Evolutionary conservation across 2,888 invertebrate species (phyloP).

Genomic region (Alitta virens): DNA sequence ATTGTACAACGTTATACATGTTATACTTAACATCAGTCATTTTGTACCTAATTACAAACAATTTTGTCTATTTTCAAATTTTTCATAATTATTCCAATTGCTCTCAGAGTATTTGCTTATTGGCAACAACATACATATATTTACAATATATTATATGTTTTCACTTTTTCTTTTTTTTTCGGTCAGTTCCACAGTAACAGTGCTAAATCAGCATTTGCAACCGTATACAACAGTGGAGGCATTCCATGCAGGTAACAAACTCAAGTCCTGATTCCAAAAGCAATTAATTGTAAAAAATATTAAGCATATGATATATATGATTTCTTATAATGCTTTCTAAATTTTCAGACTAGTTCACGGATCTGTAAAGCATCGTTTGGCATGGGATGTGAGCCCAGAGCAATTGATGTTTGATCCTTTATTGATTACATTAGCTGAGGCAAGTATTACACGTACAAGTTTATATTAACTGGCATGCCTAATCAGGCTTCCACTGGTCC

Average conservation of each 20-base stretch:
- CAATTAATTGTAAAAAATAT: too few species aligned
- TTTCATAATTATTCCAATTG: background rate
- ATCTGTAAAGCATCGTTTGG: slow-evolving; percentile 53
- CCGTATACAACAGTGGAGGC: slow-evolving; percentile 52
- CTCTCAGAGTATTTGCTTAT: background rate
- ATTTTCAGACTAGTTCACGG: slow-evolving; percentile 50
- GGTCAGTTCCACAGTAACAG: slow-evolving; percentile 35
- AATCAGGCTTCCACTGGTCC: too few species aligned
- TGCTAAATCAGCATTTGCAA: slow-evolving; percentile 49
- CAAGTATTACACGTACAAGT: too few species aligned
- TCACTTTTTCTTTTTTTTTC: too few species aligned
- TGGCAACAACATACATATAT: background rate
- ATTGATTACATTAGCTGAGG: slow-evolving; percentile 52
- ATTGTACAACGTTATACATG: background rate
- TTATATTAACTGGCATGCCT: too few species aligned
- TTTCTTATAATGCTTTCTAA: too few species aligned
- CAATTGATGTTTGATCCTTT: slow-evolving; percentile 53
- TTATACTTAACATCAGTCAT: background rate
- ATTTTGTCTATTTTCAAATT: background rate
- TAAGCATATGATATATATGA: too few species aligned
- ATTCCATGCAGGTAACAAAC: slow-evolving; percentile 50
- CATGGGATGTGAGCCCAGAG: slow-evolving; percentile 50
- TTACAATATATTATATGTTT: too few species aligned
- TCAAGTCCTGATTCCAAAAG: too few species aligned
- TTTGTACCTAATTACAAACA: background rate